Percentiles rank a stretch among this genome's conserved stretches.
phyloP scores from a whole-genome alignment of 37 sponge, comb jelly and placozoan species.

The Lycopodina hypogea region DNA sequence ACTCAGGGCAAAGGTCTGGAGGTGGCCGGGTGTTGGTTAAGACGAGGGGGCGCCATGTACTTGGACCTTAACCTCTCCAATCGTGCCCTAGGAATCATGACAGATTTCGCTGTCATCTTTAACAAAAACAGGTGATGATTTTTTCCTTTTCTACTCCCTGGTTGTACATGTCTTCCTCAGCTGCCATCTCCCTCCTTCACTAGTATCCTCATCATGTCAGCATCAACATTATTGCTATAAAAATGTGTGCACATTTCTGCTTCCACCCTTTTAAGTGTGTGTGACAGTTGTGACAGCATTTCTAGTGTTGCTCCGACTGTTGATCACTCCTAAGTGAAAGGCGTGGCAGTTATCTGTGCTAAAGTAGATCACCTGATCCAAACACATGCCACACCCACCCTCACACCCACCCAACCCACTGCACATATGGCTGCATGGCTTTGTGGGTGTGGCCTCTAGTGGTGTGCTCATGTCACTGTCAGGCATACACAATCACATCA shows the following conservation, averaged over 20 bases:
- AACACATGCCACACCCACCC: not conserved
- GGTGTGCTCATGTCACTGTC: slow-evolving; percentile 9
- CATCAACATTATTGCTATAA: too few species aligned
- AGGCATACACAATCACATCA: slow-evolving; percentile 1
- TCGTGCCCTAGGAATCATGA: slow-evolving; percentile 80
- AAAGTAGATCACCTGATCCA: not conserved
- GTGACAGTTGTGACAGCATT: not conserved
- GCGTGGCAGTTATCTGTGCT: slow-evolving; percentile 5
- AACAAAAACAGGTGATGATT: slow-evolving; percentile 91
- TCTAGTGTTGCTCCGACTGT: too few species aligned
- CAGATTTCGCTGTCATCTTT: slow-evolving; percentile 94
- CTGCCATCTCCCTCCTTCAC: not conserved
- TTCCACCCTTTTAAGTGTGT: slow-evolving; percentile 15
- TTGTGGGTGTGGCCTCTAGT: not conserved
- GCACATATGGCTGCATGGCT: not conserved
- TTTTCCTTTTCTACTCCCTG: not conserved
- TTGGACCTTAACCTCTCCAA: slow-evolving; percentile 88
- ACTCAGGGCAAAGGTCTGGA: slow-evolving; percentile 85
- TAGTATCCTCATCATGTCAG: too few species aligned
- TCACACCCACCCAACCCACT: too few species aligned
- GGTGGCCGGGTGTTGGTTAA: slow-evolving; percentile 77
- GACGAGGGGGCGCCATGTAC: slow-evolving; percentile 72
- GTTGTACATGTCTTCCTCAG: too few species aligned
- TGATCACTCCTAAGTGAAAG: not conserved
- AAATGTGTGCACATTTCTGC: slow-evolving; percentile 6